Evolutionary conservation across 1,140 invertebrate genomes (phyloP), one percentile per base, ranked within the genome.

Genomic region (Drosophila tani): DNA sequence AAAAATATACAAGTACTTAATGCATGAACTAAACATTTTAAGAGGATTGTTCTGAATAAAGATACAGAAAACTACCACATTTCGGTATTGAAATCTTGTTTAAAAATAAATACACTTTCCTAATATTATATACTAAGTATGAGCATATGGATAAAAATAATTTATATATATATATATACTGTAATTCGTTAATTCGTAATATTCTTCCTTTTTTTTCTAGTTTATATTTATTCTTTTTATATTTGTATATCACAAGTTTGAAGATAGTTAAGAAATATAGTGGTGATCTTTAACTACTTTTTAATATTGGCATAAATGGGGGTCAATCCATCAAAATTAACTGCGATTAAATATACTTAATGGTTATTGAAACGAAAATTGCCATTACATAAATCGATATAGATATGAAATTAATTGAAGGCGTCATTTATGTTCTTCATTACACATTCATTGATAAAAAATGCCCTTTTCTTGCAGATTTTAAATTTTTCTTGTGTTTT

Each of bases 241-340:
- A 64, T 78, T 50, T 80, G 67, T 88, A 88, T 88, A 88, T 88
- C 85, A 90, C 85, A 90, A 90, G 82, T 90, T 81, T 85, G 67
- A 85, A 90, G 85, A 88, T 87, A 88, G 79, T 84, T 55, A 38
- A 38, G 51, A 55, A 55, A 76, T 66, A 88, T 84, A 73, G 81
- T 75, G 81, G 51, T 58, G 67, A 81, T 81, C 84, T 84, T 81
- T 81, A 66, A 75, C 75, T 88, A 81, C 75, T 69, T 45, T 64
- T 55, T 38, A 11, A 29, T 70, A 79, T 81, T 79, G 81, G 79
- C 81, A 85, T 84, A 69, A 73, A 71, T 60, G 32, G 47, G 46
- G 46, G 55, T 38, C 55, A 59, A 50, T 64, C 35, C 21, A 56
- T 38, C 17, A 2, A 38, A 74, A 50, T 24, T 19, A 38, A 47